Evolutionary conservation across 2,797 vertebrate genomes (phyloP).

Genomic region (Oryzias dopingdopingensis): DNA sequence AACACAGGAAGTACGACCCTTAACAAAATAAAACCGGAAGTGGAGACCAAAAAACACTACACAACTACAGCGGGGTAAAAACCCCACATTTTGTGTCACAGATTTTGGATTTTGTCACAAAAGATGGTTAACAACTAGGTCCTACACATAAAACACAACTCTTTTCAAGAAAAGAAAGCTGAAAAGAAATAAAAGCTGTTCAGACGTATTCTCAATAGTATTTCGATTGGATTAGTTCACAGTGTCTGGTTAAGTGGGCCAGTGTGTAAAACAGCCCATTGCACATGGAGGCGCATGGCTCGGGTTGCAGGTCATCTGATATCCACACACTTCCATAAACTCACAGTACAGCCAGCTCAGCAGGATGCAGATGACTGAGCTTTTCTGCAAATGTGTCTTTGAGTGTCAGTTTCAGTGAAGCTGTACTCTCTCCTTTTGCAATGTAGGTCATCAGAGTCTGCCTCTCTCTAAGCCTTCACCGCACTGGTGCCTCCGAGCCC

Average conservation of each 20-base stretch:
- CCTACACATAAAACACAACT: too few relatives aligned
- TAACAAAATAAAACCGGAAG: too few relatives aligned
- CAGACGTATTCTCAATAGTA: background rate
- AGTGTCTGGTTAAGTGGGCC: slow-evolving; percentile 21
- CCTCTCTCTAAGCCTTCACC: slow-evolving; percentile 25
- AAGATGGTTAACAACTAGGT: too few relatives aligned
- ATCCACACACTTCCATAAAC: slow-evolving; percentile 36
- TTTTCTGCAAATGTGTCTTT: slow-evolving; percentile 64
- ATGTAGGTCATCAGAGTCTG: slow-evolving; percentile 62
- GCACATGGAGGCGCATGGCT: slow-evolving; percentile 70
- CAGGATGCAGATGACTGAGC: slow-evolving; percentile 72
- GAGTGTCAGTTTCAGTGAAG: slow-evolving; percentile 67
- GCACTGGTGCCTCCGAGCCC: slow-evolving; percentile 14
- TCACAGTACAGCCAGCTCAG: slow-evolving; percentile 65
- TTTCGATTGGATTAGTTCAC: background rate
- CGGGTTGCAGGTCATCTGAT: slow-evolving; percentile 75
- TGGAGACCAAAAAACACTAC: too few relatives aligned
- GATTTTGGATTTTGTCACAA: too few relatives aligned
- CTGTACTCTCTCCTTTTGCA: slow-evolving; percentile 56
- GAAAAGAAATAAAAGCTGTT: too few relatives aligned
- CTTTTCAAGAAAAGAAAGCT: too few relatives aligned
- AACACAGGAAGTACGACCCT: too few relatives aligned
- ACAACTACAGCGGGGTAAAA: too few relatives aligned
- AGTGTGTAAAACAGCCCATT: slow-evolving; percentile 40
- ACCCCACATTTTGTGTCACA: too few relatives aligned